Evolutionary conservation across 1,140 invertebrate species (phyloP).

Genomic region (Phymorhynchus buccinoides): DNA sequence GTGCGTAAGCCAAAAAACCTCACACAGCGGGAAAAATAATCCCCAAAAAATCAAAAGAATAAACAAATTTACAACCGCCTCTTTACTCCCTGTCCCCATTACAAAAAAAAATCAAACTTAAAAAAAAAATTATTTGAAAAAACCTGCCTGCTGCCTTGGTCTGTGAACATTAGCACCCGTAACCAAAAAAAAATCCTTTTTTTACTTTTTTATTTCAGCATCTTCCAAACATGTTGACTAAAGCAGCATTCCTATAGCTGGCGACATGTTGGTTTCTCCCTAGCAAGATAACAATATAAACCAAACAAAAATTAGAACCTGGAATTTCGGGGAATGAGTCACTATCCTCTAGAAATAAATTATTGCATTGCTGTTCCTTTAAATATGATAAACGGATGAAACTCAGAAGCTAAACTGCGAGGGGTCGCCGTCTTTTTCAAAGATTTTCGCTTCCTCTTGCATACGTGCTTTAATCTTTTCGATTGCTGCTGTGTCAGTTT

Average conservation of each 20-base stretch:
- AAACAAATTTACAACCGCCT: conserved; percentile 19
- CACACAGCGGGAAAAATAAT: conserved; percentile 10
- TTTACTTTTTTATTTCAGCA: conserved; percentile 12
- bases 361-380: too few species aligned
- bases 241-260: too few species aligned
- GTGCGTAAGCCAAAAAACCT: conserved; percentile 26
- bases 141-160: conserved; percentile 35
- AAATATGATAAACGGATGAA: too few species aligned
- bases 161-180: conserved; percentile 26
- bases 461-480: conserved; percentile 99
- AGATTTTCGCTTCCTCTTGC: conserved; percentile 99
- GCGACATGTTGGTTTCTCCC: too few species aligned
- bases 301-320: neutral
- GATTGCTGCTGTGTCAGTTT: conserved; percentile 98
- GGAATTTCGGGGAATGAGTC: neutral
- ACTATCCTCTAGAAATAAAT: neutral
- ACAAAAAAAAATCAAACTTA: too few species aligned
- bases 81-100: conserved; percentile 23
- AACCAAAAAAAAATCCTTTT: too few species aligned
- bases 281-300: too few species aligned
- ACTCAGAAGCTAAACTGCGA: conserved; percentile 61
- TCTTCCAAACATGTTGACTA: conserved; percentile 36
- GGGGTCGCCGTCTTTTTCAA: conserved; percentile 92
- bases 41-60: too few species aligned
- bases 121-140: too few species aligned